Evolutionary conservation across 2,113 vertebrate species (phyloP), one percentile per base, ranked within the genome.

Genomic region (Strix uralensis): DNA sequence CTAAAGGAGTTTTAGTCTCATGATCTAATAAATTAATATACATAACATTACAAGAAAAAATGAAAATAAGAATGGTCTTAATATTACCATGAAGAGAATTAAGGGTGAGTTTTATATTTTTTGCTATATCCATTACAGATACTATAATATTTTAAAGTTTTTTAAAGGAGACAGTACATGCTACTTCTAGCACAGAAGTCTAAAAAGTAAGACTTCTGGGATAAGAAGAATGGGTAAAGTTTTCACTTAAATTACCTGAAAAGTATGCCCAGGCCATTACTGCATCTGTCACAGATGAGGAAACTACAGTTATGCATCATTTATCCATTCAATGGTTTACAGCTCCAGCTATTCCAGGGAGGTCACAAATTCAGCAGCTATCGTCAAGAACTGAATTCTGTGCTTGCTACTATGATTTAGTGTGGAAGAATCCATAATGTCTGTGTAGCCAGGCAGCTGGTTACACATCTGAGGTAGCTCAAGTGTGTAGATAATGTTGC

Each of bases 341-440:
- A 86, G 52, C 57, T 86, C 65, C 27, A 57, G 1, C 17, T 67
- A 11, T 51, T 96, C 30, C 36, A 66, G 21, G n/a, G 46, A 96
- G 22, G 78, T 94, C 70, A 91, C 81, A 93, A 96, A 97, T 94
- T 62, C 88, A 96, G 51, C 5, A 5, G 21, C 84, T 83, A 69
- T 83, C 29, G 2, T 67, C 55, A 89, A 89, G 70, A 86, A 52
- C 44, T 51, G 38, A 54, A 66, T 66, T 62, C 51, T 75, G 23
- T 77, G 21, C 15, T 86, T 88, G n/a, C 29, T 88, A 51, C 23
- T 77, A 19, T 1, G 38, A 93, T 88, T 94, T 84, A 94, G 4
- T 63, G 58, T 63, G 27, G n/a, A 88, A 84, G 58, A 85, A 91
- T 74, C 27, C 49, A 71, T 91, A 88, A 80, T n/a, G 15, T 34